Evolutionary conservation across 2,888 invertebrate genomes (phyloP).

Genomic region (Tolmerus cingulatus): DNA sequence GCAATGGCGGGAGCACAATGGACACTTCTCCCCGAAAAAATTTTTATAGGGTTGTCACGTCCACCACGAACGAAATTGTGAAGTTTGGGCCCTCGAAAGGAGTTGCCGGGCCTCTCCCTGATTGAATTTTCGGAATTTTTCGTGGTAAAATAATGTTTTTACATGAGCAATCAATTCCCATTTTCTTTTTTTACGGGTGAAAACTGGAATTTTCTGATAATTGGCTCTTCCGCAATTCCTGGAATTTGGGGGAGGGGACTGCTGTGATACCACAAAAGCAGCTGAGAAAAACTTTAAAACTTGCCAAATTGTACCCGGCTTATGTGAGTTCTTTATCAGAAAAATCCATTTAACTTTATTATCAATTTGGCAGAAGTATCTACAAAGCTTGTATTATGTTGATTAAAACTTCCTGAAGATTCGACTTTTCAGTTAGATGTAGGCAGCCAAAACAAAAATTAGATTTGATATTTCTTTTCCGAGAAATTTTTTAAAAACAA

Average conservation of each 20-base stretch:
- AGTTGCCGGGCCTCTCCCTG: constrained; percentile 4
- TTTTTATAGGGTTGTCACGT: constrained; percentile 10
- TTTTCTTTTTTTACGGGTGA: neutral
- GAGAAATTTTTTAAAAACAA: neutral
- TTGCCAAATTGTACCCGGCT: neutral
- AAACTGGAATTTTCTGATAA: neutral
- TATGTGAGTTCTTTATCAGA: neutral
- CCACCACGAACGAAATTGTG: neutral
- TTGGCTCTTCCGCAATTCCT: neutral
- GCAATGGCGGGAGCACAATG: neutral
- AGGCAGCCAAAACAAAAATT: too few relatives aligned
- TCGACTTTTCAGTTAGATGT: neutral
- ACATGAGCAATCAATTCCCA: constrained; percentile 22
- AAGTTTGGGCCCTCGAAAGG: neutral
- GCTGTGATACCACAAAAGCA: neutral
- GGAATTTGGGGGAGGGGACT: neutral
- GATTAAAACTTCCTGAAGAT: neutral
- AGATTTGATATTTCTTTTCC: too few relatives aligned
- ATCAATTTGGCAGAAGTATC: neutral
- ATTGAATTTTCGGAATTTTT: constrained; percentile 30
- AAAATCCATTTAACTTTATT: neutral
- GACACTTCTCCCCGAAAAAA: neutral
- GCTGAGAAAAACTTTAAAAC: neutral
- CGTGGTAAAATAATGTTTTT: constrained; percentile 11
- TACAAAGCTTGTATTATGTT: neutral